phyloP scores from a whole-genome alignment of 2,113 vertebrate genomes.

The Henicopernis longicauda region DNA sequence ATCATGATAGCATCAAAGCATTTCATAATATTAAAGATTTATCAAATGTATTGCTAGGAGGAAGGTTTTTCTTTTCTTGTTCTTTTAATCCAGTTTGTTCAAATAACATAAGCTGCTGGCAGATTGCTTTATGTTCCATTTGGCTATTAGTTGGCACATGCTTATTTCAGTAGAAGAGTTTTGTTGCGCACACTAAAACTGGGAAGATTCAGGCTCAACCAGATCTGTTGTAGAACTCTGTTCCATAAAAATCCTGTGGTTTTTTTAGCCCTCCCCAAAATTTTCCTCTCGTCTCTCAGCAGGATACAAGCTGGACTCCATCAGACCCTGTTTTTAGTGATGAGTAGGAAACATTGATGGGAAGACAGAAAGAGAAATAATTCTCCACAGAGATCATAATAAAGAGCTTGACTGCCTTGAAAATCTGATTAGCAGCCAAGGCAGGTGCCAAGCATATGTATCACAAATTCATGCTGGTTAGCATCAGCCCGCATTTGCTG shows the following conservation, averaged over 20 bases:
- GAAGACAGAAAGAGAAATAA: background rate
- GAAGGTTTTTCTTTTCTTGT: background rate
- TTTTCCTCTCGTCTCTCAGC: background rate
- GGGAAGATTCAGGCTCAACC: background rate
- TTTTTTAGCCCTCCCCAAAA: background rate
- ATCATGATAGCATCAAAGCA: background rate
- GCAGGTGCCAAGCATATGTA: background rate
- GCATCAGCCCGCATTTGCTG: background rate
- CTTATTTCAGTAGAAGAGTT: background rate
- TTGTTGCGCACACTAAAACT: fast-evolving
- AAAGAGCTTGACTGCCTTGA: background rate
- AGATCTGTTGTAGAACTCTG: background rate
- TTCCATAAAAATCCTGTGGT: background rate
- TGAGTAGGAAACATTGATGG: background rate
- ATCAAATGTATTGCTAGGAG: background rate
- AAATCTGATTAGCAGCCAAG: background rate
- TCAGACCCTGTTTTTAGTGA: background rate
- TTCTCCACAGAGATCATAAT: background rate
- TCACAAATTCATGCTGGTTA: background rate
- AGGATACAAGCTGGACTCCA: background rate
- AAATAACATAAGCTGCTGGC: background rate
- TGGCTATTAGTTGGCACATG: background rate
- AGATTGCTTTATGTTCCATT: background rate
- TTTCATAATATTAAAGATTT: background rate
- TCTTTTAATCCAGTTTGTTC: background rate